Percentiles rank a stretch among this genome's conserved stretches.
Evolutionary conservation across 2,797 vertebrate species (phyloP).

Genomic region (Capromys pilorides): DNA sequence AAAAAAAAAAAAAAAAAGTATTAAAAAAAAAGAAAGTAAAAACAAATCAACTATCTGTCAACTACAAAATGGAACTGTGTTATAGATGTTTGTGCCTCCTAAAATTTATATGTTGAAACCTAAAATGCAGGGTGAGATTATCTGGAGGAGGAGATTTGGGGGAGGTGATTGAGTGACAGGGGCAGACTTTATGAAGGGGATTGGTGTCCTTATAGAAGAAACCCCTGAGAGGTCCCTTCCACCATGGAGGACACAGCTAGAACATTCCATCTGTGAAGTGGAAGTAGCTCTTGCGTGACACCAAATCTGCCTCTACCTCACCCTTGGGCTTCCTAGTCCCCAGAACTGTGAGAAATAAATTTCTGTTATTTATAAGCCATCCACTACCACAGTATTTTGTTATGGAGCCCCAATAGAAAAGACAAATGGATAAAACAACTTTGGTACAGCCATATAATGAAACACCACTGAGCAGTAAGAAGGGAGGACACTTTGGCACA

Average conservation of each 20-base stretch:
- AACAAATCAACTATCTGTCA: not conserved
- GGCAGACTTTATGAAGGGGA: not conserved
- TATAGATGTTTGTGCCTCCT: not conserved
- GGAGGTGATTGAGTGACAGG: not conserved
- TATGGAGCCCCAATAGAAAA: not conserved
- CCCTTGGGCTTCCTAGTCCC: not conserved
- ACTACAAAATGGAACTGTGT: not conserved
- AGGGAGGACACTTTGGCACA: not conserved
- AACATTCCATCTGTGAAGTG: not conserved
- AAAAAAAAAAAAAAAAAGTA: no score
- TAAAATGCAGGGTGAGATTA: not conserved
- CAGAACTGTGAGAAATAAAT: not conserved
- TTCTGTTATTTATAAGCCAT: not conserved
- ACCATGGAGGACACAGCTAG: not conserved
- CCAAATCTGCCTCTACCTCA: not conserved
- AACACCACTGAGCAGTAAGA: not conserved
- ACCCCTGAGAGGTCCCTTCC: not conserved
- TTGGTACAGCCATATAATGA: not conserved
- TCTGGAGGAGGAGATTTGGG: not conserved
- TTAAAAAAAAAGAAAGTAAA: no score
- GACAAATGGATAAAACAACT: not conserved
- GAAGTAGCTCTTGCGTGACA: not conserved
- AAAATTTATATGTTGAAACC: not conserved
- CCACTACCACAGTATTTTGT: not conserved
- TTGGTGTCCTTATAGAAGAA: not conserved